Evolutionary conservation across 1,140 invertebrate genomes (phyloP), one percentile per base, ranked within the genome.

Genomic region (Heliothis subflexa): DNA sequence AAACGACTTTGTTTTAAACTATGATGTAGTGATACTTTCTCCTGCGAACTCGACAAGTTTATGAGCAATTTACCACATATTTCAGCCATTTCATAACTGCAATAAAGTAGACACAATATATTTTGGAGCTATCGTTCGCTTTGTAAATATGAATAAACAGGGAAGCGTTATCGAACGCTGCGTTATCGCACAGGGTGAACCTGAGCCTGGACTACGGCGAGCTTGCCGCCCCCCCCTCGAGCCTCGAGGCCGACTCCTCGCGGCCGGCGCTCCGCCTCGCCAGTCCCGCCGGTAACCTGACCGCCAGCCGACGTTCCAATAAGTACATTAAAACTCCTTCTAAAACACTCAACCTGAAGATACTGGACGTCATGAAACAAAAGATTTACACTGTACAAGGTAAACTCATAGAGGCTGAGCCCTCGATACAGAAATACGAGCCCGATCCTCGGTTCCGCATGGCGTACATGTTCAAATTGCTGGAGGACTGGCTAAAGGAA

Each of bases 321-420:
- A 14, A 0, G 1, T 61, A 33, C 28, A n/a, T n/a, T n/a, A 2
- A 33, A 0, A 1, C 7, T 4, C 21, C 33, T 14, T n/a, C 4
- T 3, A 5, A 1, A 16, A 13, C 47, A 0, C 59, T 55, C 25
- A 79, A 71, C 12, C 0, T 49, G 0, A 78, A 82, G 18, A 61
- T 81, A 10, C 0, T 85, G 3, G 78, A 83, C 2, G 54, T 87
- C 57, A 86, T 88, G 83, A 78, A 62, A 13, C 84, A 87, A 54
- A 28, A 54, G 0, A 78, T 88, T 4, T 89, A 88, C 62, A 68
- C 21, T 0, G 68, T 84, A 0, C 86, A 89, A 66, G 74, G 80
- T 3, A 70, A 81, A n/a, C 33, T 88, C 3, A 18, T 59, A 11
- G 78, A 78, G 0, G 14, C 88, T 5, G 57, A 83, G 0, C 59